Percentiles rank a stretch among this genome's conserved stretches.
These are phyloP conservation scores for Synergus itoensis DNA, from an alignment of 2,888 invertebrate genomes.

Conservation along the genomic window DNA sequence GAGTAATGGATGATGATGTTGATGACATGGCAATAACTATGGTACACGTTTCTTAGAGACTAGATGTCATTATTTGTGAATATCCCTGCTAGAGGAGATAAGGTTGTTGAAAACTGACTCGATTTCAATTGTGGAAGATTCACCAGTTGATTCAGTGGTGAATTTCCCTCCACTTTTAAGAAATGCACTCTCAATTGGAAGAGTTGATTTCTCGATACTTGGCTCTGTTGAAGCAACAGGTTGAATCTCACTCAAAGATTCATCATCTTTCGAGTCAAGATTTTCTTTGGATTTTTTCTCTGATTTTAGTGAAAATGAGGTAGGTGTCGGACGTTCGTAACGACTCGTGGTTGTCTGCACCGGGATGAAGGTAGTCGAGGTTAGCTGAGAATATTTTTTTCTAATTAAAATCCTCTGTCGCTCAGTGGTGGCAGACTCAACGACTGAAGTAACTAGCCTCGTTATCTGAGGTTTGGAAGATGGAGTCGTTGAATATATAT, in stretches of 20 bases:
- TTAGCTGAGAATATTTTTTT: conserved; percentile 73
- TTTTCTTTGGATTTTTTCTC: conserved; percentile 37
- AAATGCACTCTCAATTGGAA: conserved; percentile 75
- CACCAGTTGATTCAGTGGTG: conserved; percentile 69
- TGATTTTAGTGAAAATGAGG: conserved; percentile 43
- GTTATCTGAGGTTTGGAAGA: conserved; percentile 74
- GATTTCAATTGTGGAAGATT: conserved; percentile 76
- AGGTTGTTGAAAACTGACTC: conserved; percentile 76
- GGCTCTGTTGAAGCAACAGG: conserved; percentile 60
- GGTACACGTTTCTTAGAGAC: conserved; percentile 49
- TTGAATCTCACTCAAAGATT: conserved; percentile 67
- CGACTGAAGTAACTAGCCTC: conserved; percentile 78
- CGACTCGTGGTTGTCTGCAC: conserved; percentile 45
- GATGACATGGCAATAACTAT: conserved; percentile 40
- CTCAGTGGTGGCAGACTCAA: conserved; percentile 78
- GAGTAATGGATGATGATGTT: conserved; percentile 46
- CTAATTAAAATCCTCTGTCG: conserved; percentile 77
- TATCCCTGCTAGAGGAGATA: conserved; percentile 56
- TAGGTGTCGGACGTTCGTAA: background rate
- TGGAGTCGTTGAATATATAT: conserved; percentile 59
- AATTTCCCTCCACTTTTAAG: conserved; percentile 60
- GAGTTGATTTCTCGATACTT: conserved; percentile 70
- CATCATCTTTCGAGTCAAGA: conserved; percentile 51
- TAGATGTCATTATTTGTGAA: conserved; percentile 53
- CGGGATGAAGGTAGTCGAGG: conserved; percentile 71